These are phyloP conservation scores for Pterostichus madidus DNA, from an alignment of 2,888 invertebrate species.

Conservation along the genomic window DNA sequence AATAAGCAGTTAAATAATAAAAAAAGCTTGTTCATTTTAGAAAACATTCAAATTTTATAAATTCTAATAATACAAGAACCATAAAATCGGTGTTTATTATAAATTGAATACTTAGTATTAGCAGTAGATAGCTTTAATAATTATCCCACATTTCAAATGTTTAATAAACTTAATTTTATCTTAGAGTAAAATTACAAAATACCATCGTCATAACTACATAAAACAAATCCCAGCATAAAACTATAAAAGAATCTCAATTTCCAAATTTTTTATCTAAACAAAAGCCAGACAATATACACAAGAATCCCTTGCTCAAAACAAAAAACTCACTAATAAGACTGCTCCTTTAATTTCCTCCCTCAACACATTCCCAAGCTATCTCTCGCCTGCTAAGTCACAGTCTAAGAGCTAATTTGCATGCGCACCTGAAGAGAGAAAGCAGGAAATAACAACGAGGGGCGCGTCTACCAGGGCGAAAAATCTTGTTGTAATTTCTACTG, in stretches of 20 bases:
- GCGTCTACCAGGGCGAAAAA: conserved; percentile 23
- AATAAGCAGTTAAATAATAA: too few species aligned
- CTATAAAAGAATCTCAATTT: conserved; percentile 39
- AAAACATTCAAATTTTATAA: too few species aligned
- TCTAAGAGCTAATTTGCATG: conserved; percentile 35
- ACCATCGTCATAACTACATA: too few species aligned
- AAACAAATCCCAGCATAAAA: neutral
- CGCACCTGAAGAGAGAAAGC: conserved; percentile 28
- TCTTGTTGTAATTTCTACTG: conserved; percentile 52
- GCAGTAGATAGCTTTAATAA: too few species aligned
- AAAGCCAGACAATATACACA: conserved; percentile 34
- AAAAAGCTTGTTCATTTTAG: too few species aligned
- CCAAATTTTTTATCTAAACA: conserved; percentile 35
- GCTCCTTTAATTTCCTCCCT: neutral
- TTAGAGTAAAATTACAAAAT: too few species aligned
- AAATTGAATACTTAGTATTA: too few species aligned
- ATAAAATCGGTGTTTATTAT: too few species aligned
- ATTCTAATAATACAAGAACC: too few species aligned
- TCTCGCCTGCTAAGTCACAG: neutral
- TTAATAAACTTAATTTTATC: too few species aligned
- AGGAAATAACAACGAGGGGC: conserved; percentile 27
- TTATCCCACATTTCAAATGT: too few species aligned
- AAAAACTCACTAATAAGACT: conserved; percentile 11
- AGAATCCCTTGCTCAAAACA: conserved; percentile 28
- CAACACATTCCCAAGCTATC: neutral